Evolutionary conservation across 2,888 invertebrate species (phyloP).

Genomic region (Galerucella nymphaeae): DNA sequence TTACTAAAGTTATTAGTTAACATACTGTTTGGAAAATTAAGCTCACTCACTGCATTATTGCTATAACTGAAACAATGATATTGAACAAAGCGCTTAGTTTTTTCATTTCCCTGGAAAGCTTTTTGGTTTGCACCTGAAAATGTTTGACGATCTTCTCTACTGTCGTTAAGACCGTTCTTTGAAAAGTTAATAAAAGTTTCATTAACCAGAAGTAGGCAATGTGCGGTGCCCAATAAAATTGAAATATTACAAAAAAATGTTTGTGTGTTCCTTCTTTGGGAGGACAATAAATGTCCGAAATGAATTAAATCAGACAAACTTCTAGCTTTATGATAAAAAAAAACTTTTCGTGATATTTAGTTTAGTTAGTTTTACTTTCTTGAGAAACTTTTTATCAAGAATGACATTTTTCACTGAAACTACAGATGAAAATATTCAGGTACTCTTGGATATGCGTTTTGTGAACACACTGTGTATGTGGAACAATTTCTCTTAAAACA

Average conservation of each 20-base stretch:
- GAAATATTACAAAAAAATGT: slow-evolving; percentile 34
- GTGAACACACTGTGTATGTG: neutral
- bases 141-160: slow-evolving; percentile 21
- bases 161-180: slow-evolving; percentile 19
- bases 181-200: slow-evolving; percentile 38
- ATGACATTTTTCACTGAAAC: too few relatives aligned
- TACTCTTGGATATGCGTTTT: too few relatives aligned
- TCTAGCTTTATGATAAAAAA: slow-evolving; percentile 21
- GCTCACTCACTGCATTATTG: too few relatives aligned
- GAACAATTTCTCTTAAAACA: neutral
- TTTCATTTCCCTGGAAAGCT: too few relatives aligned
- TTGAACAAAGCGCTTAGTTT: too few relatives aligned
- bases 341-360: slow-evolving; percentile 1
- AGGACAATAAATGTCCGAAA: slow-evolving; percentile 33
- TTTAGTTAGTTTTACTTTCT: too few relatives aligned
- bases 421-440: too few relatives aligned
- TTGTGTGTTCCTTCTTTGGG: slow-evolving; percentile 29
- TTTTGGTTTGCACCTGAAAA: neutral
- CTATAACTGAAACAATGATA: too few relatives aligned
- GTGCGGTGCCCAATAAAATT: slow-evolving; percentile 31
- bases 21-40: neutral
- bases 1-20: neutral
- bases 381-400: too few relatives aligned
- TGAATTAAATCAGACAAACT: slow-evolving; percentile 30
- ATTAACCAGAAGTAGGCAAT: slow-evolving; percentile 35